phyloP scores from a whole-genome alignment of 37 sponge, comb jelly and placozoan genomes.

The Spongilla lacustris region DNA sequence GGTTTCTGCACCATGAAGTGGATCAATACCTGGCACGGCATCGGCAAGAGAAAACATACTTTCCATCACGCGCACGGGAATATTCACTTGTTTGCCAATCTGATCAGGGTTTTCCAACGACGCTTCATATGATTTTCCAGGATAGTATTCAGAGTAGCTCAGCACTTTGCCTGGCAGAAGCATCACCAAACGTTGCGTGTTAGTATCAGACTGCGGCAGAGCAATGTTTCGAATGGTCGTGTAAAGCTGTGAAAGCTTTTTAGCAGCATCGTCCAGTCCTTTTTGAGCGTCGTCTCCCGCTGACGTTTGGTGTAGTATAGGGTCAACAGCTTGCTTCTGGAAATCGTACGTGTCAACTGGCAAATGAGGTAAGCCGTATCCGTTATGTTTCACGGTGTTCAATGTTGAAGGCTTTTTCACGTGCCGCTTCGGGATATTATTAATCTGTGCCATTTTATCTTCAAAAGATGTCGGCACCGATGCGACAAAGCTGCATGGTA shows the following conservation, averaged over 20 bases:
- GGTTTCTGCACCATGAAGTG: constrained; percentile 31
- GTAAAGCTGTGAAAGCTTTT: not conserved
- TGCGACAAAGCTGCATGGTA: no score
- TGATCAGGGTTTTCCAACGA: constrained; percentile 24
- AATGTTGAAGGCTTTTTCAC: no score
- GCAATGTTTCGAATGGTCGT: constrained; percentile 3
- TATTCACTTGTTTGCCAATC: constrained; percentile 2
- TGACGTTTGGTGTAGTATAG: not conserved
- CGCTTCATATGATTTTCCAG: constrained; percentile 22
- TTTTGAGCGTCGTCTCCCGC: not conserved
- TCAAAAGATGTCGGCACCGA: no score
- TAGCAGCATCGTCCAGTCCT: not conserved
- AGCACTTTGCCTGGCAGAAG: constrained; percentile 38
- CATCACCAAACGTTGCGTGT: constrained; percentile 28
- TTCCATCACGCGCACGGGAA: constrained; percentile 33
- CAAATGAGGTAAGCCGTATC: no score
- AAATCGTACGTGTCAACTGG: no score
- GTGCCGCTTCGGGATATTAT: no score
- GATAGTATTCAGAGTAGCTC: constrained; percentile 33
- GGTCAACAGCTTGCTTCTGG: not conserved
- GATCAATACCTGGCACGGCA: constrained; percentile 11
- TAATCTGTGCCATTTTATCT: no score
- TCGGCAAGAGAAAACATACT: constrained; percentile 41
- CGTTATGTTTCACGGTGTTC: no score
- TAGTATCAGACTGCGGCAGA: not conserved